Evolutionary conservation across 2,113 vertebrate species (phyloP).

Genomic region (Oncorhynchus masou): DNA sequence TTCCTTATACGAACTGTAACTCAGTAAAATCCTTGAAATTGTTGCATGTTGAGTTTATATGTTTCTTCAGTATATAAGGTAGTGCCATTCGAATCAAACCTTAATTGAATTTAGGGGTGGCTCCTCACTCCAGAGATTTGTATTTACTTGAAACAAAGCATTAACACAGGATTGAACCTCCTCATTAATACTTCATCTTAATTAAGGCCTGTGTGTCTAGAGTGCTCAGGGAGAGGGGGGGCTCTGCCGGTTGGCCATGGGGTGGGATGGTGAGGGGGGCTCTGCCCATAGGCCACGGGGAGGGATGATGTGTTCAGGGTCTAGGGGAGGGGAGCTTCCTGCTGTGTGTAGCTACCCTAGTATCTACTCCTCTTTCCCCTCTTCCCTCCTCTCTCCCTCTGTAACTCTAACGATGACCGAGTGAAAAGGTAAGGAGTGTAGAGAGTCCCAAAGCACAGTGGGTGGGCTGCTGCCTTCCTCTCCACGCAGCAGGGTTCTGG

Average conservation of each 20-base stretch:
- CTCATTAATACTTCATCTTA: constrained; percentile 72
- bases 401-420: not conserved
- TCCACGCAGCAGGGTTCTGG: not conserved
- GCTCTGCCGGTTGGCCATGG: constrained; percentile 15
- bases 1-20: no score
- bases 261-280: not conserved
- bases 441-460: constrained; percentile 40
- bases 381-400: not conserved
- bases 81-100: constrained; percentile 37
- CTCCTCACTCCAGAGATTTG: constrained; percentile 43
- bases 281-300: constrained; percentile 15
- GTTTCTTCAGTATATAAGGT: not conserved
- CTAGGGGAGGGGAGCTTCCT: constrained; percentile 27
- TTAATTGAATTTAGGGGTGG: constrained; percentile 27
- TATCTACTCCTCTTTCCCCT: constrained; percentile 9
- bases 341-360: constrained; percentile 16
- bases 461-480: constrained; percentile 37
- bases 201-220: constrained; percentile 59
- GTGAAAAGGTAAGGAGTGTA: not conserved
- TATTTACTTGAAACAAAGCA: constrained; percentile 69
- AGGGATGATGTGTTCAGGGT: constrained; percentile 14
- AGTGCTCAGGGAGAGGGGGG: constrained; percentile 32
- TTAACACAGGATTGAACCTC: constrained; percentile 50
- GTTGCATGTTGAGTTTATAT: no score
- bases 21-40: no score